Percentiles rank a stretch among this genome's conserved stretches.
Evolutionary conservation across 1,140 invertebrate genomes (phyloP).

Genomic region (Eumeta japonica): DNA sequence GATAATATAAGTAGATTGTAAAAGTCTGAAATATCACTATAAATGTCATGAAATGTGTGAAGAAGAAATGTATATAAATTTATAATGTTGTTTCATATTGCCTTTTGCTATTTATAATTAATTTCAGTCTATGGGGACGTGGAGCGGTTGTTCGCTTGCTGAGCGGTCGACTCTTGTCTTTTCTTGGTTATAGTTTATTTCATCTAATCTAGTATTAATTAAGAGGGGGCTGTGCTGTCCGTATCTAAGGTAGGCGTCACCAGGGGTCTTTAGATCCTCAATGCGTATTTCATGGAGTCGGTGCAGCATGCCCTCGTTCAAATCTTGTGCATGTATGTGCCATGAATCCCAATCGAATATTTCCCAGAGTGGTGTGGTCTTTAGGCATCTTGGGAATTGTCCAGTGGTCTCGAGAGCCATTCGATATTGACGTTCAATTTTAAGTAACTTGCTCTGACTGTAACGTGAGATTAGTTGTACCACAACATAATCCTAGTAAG

Average conservation of each 20-base stretch:
- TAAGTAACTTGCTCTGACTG: slow-evolving; percentile 6
- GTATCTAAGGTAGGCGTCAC: slow-evolving; percentile 2
- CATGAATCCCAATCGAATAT: background rate
- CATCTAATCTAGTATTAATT: too few relatives aligned
- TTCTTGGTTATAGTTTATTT: background rate
- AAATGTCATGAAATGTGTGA: too few relatives aligned
- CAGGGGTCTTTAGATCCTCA: slow-evolving; percentile 2
- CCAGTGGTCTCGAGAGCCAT: slow-evolving; percentile 6
- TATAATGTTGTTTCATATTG: too few relatives aligned
- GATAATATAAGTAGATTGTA: too few relatives aligned
- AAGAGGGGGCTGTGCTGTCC: too few relatives aligned
- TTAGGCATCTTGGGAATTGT: slow-evolving; percentile 6
- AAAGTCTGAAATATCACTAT: too few relatives aligned
- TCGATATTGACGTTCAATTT: too few relatives aligned
- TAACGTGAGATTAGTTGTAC: slow-evolving; percentile 6
- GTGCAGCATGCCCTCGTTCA: slow-evolving; percentile 1
- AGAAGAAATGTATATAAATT: too few relatives aligned
- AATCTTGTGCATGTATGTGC: slow-evolving; percentile 1
- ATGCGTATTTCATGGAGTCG: slow-evolving; percentile 1
- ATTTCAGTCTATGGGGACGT: slow-evolving; percentile 2
- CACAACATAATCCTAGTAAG: slow-evolving; percentile 6
- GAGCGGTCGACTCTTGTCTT: too few relatives aligned
- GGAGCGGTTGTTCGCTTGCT: too few relatives aligned
- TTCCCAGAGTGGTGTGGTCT: slow-evolving; percentile 4
- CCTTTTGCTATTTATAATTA: background rate